Conservation (phyloP, 2,797 vertebrate species). For the Poecilia wingei region DNA sequence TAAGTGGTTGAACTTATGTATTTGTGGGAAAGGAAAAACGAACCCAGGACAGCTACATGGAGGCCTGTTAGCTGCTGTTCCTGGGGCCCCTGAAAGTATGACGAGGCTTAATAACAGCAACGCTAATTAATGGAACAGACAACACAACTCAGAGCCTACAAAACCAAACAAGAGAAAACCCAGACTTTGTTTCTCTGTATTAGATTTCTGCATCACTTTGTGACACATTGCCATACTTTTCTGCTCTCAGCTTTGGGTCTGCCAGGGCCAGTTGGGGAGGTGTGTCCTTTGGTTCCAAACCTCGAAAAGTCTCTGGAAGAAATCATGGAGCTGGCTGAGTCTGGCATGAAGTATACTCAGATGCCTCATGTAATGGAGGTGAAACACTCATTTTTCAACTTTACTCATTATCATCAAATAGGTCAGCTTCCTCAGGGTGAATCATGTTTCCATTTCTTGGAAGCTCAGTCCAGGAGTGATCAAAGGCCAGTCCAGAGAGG, state of each 20-base stretch:
- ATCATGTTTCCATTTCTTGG: neutral
- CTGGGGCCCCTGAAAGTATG: neutral
- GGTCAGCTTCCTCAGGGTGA: neutral
- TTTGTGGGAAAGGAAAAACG: neutral
- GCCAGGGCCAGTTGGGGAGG: conserved; percentile 85
- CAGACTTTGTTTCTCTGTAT: neutral
- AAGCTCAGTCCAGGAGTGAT: neutral
- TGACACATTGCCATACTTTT: neutral
- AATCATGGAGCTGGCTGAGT: conserved; percentile 92
- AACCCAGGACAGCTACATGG: neutral
- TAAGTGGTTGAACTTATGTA: neutral
- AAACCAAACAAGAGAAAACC: neutral
- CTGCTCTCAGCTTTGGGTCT: conserved; percentile 81
- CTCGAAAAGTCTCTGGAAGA: conserved; percentile 91
- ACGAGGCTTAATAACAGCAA: neutral
- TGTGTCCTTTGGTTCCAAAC: conserved; percentile 89
- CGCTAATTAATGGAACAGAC: neutral
- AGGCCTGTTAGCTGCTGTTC: neutral
- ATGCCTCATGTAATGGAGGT: conserved; percentile 93
- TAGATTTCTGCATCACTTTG: neutral
- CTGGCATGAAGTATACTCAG: conserved; percentile 92
- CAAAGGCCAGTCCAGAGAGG: neutral
- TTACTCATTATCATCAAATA: neutral
- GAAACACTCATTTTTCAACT: neutral
- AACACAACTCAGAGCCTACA: neutral